These are phyloP conservation scores for Notoglanidium macrostoma DNA, from an alignment of 2,797 vertebrate species.

Conservation along the genomic window DNA sequence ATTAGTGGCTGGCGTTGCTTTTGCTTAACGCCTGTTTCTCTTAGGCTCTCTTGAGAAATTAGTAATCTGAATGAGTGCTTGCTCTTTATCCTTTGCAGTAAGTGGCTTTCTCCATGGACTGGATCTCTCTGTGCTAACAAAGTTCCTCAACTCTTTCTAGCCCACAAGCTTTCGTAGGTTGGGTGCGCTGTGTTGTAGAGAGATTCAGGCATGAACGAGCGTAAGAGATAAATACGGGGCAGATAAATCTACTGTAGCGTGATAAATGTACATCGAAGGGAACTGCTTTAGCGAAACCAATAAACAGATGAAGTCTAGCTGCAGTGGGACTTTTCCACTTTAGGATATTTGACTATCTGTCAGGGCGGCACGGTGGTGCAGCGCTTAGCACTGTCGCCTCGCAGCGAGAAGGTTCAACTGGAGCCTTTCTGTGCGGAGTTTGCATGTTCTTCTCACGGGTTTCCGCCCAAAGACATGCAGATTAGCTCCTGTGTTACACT, in stretches of 20 bases:
- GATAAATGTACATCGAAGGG: background rate
- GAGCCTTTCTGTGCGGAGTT: too few species aligned
- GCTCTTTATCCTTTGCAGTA: slow-evolving; percentile 28
- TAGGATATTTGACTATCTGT: background rate
- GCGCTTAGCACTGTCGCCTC: too few species aligned
- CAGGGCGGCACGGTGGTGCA: too few species aligned
- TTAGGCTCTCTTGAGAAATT: slow-evolving; percentile 29
- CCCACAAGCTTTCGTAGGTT: background rate
- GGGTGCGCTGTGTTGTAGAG: background rate
- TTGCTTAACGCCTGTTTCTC: slow-evolving; percentile 23
- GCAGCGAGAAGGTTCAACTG: too few species aligned
- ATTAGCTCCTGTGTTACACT: too few species aligned
- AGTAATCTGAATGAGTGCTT: slow-evolving; percentile 42
- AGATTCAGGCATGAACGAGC: background rate
- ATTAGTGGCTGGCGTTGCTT: slow-evolving; percentile 14
- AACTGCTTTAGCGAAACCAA: background rate
- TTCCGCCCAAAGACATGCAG: too few species aligned
- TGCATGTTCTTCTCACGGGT: too few species aligned
- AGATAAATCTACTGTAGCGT: background rate
- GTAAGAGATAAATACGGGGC: background rate
- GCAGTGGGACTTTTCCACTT: background rate
- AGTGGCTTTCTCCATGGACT: slow-evolving; percentile 23
- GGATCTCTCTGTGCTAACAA: background rate
- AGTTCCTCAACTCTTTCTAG: background rate
- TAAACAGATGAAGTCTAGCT: background rate